Evolutionary conservation across 2,113 vertebrate species (phyloP).

Genomic region (Amblyopsis rosae): DNA sequence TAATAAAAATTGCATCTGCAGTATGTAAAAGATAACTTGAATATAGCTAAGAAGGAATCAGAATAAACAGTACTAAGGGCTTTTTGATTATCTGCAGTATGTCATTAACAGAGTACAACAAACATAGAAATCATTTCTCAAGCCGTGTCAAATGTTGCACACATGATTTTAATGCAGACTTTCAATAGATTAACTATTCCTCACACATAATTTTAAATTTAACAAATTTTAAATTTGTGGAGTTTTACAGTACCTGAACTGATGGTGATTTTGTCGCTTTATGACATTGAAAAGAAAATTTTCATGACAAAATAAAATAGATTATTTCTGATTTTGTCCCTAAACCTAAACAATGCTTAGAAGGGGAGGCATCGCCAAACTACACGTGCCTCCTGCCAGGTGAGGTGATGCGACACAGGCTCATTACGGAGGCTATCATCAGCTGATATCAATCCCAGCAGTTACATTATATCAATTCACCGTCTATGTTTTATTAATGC

Average conservation of each 20-base stretch:
- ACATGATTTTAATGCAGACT: conserved; percentile 47
- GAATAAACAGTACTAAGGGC: conserved; percentile 17
- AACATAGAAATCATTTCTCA: conserved; percentile 36
- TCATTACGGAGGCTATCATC: conserved; percentile 40
- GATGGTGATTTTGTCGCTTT: neutral
- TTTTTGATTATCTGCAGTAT: conserved; percentile 11
- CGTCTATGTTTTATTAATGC: conserved; percentile 44
- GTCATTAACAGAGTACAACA: conserved; percentile 31
- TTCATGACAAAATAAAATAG: conserved; percentile 14
- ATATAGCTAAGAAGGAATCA: conserved; percentile 24
- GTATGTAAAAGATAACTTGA: too few species aligned
- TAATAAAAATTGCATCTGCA: too few species aligned
- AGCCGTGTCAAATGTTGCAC: conserved; percentile 57
- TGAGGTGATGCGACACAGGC: conserved; percentile 3
- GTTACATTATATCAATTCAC: conserved; percentile 45
- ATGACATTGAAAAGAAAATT: conserved; percentile 1
- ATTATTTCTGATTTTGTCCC: conserved; percentile 41
- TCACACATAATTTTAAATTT: too few species aligned
- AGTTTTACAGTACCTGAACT: neutral
- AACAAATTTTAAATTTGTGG: too few species aligned
- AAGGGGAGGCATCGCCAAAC: conserved; percentile 1
- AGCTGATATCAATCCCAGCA: conserved; percentile 37
- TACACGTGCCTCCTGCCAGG: neutral
- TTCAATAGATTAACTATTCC: too few species aligned
- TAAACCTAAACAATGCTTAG: conserved; percentile 38